Base-by-base conservation (phyloP, 2,797 vertebrate species). In the Pipistrellus kuhlii region DNA sequence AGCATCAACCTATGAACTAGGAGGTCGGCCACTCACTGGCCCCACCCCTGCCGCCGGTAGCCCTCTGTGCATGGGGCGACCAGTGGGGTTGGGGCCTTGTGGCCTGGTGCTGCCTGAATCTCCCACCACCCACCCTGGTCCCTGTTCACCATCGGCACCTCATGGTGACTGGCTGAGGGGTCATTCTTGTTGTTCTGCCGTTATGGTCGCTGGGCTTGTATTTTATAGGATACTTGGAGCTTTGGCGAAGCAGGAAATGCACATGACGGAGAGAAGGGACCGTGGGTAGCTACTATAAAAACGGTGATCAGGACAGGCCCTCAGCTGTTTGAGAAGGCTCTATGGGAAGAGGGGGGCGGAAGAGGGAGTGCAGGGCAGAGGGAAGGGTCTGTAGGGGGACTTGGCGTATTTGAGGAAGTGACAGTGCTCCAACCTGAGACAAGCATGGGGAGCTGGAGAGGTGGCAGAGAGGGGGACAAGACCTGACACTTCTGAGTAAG, bases 211-310 rank as follows among this genome's bases (percentile, higher is more conserved):
- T 27, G 11, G 25, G 57, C 57, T 59, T 59, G 13, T 59, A 59
- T 59, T 59, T 13, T 59, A 59, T 12, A 27, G 57, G 57, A n/a
- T 57, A 35, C 21, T n/a, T 77, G 32, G 64, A 82, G 83, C 51
- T 93, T 15, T 77, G 44, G 53, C 30, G 86, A 86, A 88, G 51
- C 30, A 94, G n/a, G 35, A 93, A 71, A 93, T 30, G 15, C 6
- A 87, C 17, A 23, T 2, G 9, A 32, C 59, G 25, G n/a, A 84
- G 27, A 77, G 11, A 78, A 35, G n/a, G 21, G 25, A 87, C 53
- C 59, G n/a, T 13, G 41, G 27, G 32, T 38, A 94, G 25, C 30
- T 93, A 44, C 78, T 85, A 23, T 1, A 62, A 6, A 88, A 57
- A 77, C 30, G 2, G 51, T 85, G 57, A 57, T 20, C 23, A 53